phyloP scores from a whole-genome alignment of 2,797 vertebrate genomes.

The Smutsia gigantea region DNA sequence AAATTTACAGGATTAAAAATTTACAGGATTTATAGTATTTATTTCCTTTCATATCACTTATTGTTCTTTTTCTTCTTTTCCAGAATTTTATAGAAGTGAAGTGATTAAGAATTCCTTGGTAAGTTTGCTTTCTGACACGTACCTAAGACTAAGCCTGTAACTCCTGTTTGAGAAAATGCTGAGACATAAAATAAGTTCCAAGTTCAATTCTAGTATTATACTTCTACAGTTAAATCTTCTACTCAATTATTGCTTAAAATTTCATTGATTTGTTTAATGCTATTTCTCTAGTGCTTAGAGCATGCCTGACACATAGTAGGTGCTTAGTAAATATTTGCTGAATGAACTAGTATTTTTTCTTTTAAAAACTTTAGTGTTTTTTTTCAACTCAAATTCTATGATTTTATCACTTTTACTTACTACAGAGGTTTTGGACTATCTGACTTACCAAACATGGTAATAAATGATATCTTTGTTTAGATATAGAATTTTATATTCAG shows the following conservation, averaged over 20 bases:
- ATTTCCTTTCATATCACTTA: slow-evolving; percentile 66
- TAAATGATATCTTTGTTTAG: slow-evolving; percentile 27
- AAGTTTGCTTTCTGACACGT: slow-evolving; percentile 86
- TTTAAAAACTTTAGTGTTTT: neutral
- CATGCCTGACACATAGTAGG: neutral
- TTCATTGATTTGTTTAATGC: slow-evolving; percentile 14
- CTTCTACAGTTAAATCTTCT: neutral
- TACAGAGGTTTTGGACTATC: neutral
- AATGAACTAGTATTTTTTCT: slow-evolving; percentile 35
- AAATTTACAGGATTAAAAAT: neutral
- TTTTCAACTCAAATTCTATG: slow-evolving; percentile 12
- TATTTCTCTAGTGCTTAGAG: neutral
- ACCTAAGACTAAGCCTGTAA: slow-evolving; percentile 33
- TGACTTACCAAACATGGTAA: neutral
- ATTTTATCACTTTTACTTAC: slow-evolving; percentile 19
- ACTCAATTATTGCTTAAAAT: neutral
- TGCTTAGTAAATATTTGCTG: slow-evolving; percentile 49
- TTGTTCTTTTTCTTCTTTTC: slow-evolving; percentile 79
- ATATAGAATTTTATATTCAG: neutral
- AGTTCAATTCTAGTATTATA: slow-evolving; percentile 3
- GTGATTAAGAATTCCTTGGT: slow-evolving; percentile 98
- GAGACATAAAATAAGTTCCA: slow-evolving; percentile 38
- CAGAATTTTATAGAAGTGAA: slow-evolving; percentile 99
- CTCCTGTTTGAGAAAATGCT: slow-evolving; percentile 45
- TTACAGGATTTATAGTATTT: slow-evolving; percentile 12